These are phyloP conservation scores for Falco rusticolus DNA, from an alignment of 2,797 vertebrate species.

Conservation along the genomic window DNA sequence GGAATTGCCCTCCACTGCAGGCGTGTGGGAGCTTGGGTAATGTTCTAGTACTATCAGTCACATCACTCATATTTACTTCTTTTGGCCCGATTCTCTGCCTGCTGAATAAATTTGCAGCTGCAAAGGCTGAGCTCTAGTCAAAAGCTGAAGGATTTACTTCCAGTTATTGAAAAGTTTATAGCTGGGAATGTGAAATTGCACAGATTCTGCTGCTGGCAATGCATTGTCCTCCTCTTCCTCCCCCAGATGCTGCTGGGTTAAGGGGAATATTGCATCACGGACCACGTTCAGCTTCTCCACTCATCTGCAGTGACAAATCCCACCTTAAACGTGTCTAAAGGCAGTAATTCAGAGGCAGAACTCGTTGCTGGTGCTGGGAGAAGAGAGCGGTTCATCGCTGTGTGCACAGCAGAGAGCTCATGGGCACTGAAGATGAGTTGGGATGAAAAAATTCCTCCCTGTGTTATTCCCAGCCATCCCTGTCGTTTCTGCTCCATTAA, in stretches of 20 bases:
- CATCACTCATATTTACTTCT: conserved; percentile 41
- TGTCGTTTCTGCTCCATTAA: not conserved
- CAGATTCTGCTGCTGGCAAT: conserved; percentile 55
- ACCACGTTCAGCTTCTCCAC: not conserved
- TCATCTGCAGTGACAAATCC: not conserved
- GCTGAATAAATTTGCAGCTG: conserved; percentile 64
- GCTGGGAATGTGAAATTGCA: conserved; percentile 48
- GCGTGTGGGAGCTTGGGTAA: not conserved
- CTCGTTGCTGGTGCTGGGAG: not conserved
- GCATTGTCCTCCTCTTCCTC: not conserved
- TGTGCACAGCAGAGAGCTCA: not conserved
- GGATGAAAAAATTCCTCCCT: not conserved
- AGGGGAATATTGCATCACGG: not conserved
- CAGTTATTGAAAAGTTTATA: conserved; percentile 74
- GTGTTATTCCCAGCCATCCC: not conserved
- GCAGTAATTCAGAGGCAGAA: not conserved
- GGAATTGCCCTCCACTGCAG: not conserved
- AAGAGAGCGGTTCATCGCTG: not conserved
- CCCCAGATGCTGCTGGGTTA: not conserved
- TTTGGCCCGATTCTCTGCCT: conserved; percentile 13
- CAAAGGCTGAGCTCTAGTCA: conserved; percentile 46
- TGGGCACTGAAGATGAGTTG: not conserved
- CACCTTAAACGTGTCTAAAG: not conserved
- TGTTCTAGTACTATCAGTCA: conserved; percentile 8
- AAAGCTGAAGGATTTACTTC: conserved; percentile 73